Conservation (phyloP, 2,797 vertebrate genomes). For the Dromococcyx pavoninus region DNA sequence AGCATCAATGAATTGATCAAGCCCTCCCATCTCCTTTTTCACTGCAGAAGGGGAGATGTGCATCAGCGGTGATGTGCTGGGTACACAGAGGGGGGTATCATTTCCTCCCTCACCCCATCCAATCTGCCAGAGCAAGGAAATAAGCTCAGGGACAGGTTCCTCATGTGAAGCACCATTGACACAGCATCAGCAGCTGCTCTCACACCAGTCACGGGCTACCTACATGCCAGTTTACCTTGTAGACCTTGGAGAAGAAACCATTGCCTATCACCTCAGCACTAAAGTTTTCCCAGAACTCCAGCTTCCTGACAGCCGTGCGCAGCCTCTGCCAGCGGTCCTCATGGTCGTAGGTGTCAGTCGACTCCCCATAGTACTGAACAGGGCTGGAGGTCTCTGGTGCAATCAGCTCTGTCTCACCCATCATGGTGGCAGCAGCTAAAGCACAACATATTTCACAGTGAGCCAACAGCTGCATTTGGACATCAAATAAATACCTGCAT, state of each 20-base stretch:
- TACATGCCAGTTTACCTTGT: slow-evolving; percentile 78
- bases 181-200: background rate
- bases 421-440: background rate
- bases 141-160: background rate
- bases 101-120: background rate
- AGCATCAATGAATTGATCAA: background rate
- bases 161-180: background rate
- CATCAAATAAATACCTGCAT: background rate
- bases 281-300: slow-evolving; percentile 91
- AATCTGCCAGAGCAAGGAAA: background rate
- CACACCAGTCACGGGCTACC: background rate
- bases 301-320: slow-evolving; percentile 82
- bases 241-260: slow-evolving; percentile 90
- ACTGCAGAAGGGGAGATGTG: background rate
- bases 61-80: background rate
- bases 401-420: slow-evolving; percentile 49
- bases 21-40: background rate
- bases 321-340: slow-evolving; percentile 84
- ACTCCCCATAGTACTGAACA: slow-evolving; percentile 66
- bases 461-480: background rate
- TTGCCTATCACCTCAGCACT: slow-evolving; percentile 82
- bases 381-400: background rate
- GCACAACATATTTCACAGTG: background rate
- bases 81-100: background rate
- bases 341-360: slow-evolving; percentile 80